phyloP scores from a whole-genome alignment of 2,797 vertebrate species.

The Dermochelys coriacea region DNA sequence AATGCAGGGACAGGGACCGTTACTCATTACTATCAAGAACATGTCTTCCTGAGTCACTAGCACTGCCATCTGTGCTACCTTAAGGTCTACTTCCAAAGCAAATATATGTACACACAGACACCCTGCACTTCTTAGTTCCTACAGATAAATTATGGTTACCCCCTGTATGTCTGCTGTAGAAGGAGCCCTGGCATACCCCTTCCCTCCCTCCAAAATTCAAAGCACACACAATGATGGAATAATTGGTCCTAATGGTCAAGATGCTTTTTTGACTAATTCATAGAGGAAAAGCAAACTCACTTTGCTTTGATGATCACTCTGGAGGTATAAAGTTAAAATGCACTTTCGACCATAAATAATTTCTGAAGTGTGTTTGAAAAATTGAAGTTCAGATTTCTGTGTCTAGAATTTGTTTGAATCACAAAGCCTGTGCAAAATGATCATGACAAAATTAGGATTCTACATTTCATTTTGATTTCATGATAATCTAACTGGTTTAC shows the following conservation, averaged over 20 bases:
- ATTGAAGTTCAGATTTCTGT: background rate
- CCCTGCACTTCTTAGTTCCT: background rate
- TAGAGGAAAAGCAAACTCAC: background rate
- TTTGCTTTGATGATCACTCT: background rate
- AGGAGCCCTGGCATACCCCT: fast-evolving
- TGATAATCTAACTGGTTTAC: background rate
- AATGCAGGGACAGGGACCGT: background rate
- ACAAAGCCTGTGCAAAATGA: background rate
- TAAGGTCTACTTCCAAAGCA: background rate
- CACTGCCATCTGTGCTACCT: background rate
- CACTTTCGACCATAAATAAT: background rate
- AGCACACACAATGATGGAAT: background rate
- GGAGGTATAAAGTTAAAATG: background rate
- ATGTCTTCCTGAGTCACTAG: background rate
- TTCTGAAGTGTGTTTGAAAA: background rate
- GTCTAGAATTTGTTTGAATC: background rate
- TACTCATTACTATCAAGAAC: background rate
- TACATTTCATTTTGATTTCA: background rate
- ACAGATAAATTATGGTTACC: background rate
- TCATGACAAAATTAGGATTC: background rate
- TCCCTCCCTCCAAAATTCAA: background rate
- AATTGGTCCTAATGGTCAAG: background rate
- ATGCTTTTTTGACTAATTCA: background rate
- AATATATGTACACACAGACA: background rate
- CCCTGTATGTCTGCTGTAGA: background rate